Base-by-base conservation (phyloP, 2,888 invertebrate species). In the Acronicta psi region DNA sequence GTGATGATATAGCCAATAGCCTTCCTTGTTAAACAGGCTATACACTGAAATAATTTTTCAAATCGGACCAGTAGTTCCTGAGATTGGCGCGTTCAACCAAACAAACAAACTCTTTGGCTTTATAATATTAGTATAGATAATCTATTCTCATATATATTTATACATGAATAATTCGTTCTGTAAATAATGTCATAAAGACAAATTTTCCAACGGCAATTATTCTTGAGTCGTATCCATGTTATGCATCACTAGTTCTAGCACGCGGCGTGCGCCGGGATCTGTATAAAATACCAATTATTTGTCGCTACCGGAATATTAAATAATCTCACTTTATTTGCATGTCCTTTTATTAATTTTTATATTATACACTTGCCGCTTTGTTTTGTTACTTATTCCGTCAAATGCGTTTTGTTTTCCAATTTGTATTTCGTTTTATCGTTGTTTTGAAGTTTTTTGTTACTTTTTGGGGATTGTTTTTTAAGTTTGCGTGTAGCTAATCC, bases 251-350 rank as follows among this genome's bases (percentile, higher is more conserved):
- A 43, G 29, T 40, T 14, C 55, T 45, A 49, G 31, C 64, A 65
- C 63, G 59, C 67, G 52, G 59, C 66, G 55, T 57, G 14, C 42
- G 29, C 55, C 64, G 49, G 69, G 63, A 80, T 82, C 86, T 81
- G 89, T 86, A 89, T 89, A 91, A 90, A 89, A 90, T 89, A 88
- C 82, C 85, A 89, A 90, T 90, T 88, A 87, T 83, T 79, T 76
- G 76, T 75, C 76, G 77, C 80, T 77, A 79, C 69, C 63, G 68
- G 79, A 80, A 83, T 80, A 84, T 83, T 82, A 78, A 83, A 82
- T 76, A 71, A n/a, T 56, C 61, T 73, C 66, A 67, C 68, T 77
- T 83, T 83, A 81, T 84, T 83, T 78, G 73, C 73, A 81, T 83
- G 78, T 83, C 84, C 78, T 86, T 85, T 83, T 66, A 77, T 70